Base-by-base conservation (phyloP, 1,140 invertebrate species). In the Physella acuta region DNA sequence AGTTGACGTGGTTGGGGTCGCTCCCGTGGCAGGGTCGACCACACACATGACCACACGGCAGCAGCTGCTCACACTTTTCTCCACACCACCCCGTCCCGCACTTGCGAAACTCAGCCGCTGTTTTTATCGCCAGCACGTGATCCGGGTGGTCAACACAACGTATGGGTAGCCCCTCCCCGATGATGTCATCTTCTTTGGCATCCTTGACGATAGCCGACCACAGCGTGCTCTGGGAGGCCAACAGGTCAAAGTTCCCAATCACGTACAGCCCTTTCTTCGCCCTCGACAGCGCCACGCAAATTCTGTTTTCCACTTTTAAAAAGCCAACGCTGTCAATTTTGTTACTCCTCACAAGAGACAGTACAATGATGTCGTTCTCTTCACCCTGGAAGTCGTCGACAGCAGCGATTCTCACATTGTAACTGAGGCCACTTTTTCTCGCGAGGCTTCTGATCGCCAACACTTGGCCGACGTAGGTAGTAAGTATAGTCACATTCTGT, bases 281-380 rank as follows among this genome's bases (percentile, higher is more conserved):
- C 73, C 93, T 83, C 0, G 93, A 94, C 11, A 94, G 82, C 5
- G 92, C 92, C 0, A 94, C 93, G 84, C 91, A 93, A 49, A 94
- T 88, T 59, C 11, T 84, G 84, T 94, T 94, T 51, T 89, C 86
- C 55, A 87, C 89, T 26, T 86, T 88, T 11, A 94, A 81, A 84
- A 94, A 95, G 2, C 93, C 93, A 78, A 93, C 89, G 85, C 87
- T 88, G 17, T 86, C 86, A 11, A 89, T 83, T 4, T 80, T 64
- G 69, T 83, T 82, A 79, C 90, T 93, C 66, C 93, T 85, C 0
- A 95, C 92, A 5, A 94, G 83, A 0, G 93, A 94, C 16, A 94
- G 78, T 3, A 95, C 76, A 67, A 94, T 91, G 51, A 95, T 93
- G 73, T 92, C 89, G 36, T 89, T 91, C 82, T 95, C 93, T 79